Evolutionary conservation across 2,888 invertebrate genomes (phyloP), one percentile per base, ranked within the genome.

Genomic region (Crocallis elinguaria): DNA sequence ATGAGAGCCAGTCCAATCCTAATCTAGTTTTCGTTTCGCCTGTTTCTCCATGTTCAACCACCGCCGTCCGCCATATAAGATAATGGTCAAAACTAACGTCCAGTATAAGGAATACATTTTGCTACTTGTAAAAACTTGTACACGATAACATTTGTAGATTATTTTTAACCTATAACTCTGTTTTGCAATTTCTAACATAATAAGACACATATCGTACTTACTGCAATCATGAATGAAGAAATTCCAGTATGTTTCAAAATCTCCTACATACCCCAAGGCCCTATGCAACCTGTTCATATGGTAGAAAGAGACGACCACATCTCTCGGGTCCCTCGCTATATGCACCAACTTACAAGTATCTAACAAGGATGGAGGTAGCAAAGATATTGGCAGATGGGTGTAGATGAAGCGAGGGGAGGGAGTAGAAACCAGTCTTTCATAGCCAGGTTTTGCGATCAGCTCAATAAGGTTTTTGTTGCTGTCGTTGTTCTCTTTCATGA

Each of bases 251-350:
- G 88, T 88, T 39, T 87, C 79, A 57, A 94, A 94, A 64, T 92
- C 92, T 9, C 93, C 92, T 0, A 71, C 61, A 64, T 92, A 94
- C 0, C 93, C 93, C 62, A 92, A 92, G 0, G 93, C 3, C 11
- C 30, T 93, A 49, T 93, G 55, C 32, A 66, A 23, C 89, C 8
- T 87, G 70, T 94, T 94, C 36, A 95, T 91, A 72, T 96, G 93
- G 72, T 94, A 96, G 73, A 92, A 95, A 0, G 96, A 96, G 0
- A 96, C 95, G 0, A 93, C 94, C 0, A 95, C 95, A 77, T 97
- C 96, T 79, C 95, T 95, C 0, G 96, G 96, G 83, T 97, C 95
- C 49, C 97, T 91, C 0, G 95, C 94, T 0, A 96, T 93, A 71
- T 96, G 96, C 36, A 97, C 92, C 0, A 96, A 81, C 93, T 94